Base-by-base conservation (phyloP, 1,140 invertebrate genomes). In the Nixonia krombeini region DNA sequence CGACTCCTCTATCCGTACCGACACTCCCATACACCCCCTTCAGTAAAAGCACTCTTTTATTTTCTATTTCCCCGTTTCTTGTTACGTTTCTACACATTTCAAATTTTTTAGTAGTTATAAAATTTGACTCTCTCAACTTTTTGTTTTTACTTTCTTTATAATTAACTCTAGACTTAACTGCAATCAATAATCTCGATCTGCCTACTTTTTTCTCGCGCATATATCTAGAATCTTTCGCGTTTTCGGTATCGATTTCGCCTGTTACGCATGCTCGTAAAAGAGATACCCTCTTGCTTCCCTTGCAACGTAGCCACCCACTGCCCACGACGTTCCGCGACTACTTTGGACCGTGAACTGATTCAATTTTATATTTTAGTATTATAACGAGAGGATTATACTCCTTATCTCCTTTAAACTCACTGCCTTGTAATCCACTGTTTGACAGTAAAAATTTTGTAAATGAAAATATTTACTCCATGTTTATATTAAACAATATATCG, bases 221-320 rank as follows among this genome's bases (percentile, higher is more conserved):
- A 7, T 17, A 0, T 6, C 25, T 4, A 33, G 7, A 7, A 15
- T 33, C 13, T 69, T 49, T 50, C 31, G 21, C n/a, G 51, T 44
- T 50, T 53, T 57, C 37, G 42, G 37, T 82, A 82, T 82, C 77
- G 80, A 82, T 82, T 57, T 62, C 13, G 12, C 12, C 4, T 49
- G 51, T 55, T 42, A 77, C 80, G 80, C 78, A 67, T 80, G 80
- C 74, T 73, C 74, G 49, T 69, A 40, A 75, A 65, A 50, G 62
- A 66, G 25, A 31, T 59, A 56, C 59, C 70, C 62, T 67, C 59
- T 47, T 26, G 35, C 42, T 45, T 49, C 44, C 65, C 42, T 44
- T 9, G 28, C 51, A 28, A 44, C 44, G n/a, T n/a, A 46, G 66
- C 59, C 69, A 46, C 59, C 59, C 41, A 55, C 38, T 64, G 7